Base-by-base conservation (phyloP, 2,113 vertebrate genomes). In the Cynoglossus semilaevis region DNA sequence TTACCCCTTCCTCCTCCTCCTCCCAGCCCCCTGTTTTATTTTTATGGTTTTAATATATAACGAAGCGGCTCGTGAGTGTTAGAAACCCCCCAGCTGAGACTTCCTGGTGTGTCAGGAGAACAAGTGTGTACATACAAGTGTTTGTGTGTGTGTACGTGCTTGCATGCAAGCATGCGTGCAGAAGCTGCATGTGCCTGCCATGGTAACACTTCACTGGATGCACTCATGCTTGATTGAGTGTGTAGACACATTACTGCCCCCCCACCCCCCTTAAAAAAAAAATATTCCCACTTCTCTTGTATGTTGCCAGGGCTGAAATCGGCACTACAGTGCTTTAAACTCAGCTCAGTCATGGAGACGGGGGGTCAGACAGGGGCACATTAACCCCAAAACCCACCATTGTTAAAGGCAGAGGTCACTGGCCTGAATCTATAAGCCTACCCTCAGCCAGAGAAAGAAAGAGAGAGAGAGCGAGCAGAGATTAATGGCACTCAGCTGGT, bases 151-250 rank as follows among this genome's bases (percentile, higher is more conserved):
- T 58, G 63, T 73, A 60, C 55, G 64, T 48, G 37, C 46, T 60
- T 57, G 59, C 62, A 60, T 68, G 69, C 70, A 60, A 66, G 73
- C 67, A 72, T 83, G 73, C 65, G 50, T 79, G 64, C 65, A 66
- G 70, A 63, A 56, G 74, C 72, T 76, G 80, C 84, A 78, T 79
- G 81, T 77, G 80, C 77, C 71, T 72, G 53, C 83, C 69, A 72
- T 79, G 80, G 77, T 85, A 74, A 81, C 83, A 84, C 86, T 85
- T 84, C 76, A 84, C 74, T 75, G 66, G 77, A 77, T 80, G 75
- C 74, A 84, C 83, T 83, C 78, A 69, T 70, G 83, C 83, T 82
- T 70, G 74, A 81, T 66, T 79, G 76, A 81, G 64, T 81, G 78
- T 79, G 81, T 71, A 66, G 76, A 85, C 79, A 76, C 76, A 63